Conservation (phyloP, 2,113 vertebrate genomes). For the Leuciscus idus region DNA sequence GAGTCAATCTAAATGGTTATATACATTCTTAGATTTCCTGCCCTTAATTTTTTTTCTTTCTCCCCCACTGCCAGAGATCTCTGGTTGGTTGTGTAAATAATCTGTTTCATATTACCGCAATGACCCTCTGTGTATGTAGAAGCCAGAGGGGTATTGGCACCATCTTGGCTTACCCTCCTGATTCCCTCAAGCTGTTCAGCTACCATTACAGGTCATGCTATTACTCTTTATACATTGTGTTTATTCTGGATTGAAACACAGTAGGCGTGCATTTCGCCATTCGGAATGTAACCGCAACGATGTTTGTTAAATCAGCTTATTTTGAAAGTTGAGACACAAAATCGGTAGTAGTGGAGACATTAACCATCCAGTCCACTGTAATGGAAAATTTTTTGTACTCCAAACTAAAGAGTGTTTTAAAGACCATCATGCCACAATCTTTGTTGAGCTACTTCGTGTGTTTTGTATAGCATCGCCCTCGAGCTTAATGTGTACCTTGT, state of each 20-base stretch:
- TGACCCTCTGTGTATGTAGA: slow-evolving; percentile 42
- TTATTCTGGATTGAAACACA: slow-evolving; percentile 29
- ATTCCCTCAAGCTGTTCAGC: slow-evolving; percentile 45
- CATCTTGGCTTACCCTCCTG: slow-evolving; percentile 41
- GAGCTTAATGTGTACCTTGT: slow-evolving; percentile 56
- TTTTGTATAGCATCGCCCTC: slow-evolving; percentile 53
- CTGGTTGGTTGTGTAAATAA: slow-evolving; percentile 53
- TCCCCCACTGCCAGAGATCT: slow-evolving; percentile 42
- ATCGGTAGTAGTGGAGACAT: background rate
- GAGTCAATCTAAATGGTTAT: background rate
- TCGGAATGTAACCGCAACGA: background rate
- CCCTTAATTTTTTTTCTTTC: slow-evolving; percentile 9
- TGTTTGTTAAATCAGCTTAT: background rate
- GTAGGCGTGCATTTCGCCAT: background rate
- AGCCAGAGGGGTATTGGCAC: slow-evolving; percentile 48
- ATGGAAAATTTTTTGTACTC: slow-evolving; percentile 15
- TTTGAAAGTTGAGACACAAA: background rate
- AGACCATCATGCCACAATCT: slow-evolving; percentile 38
- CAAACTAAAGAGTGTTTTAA: slow-evolving; percentile 21
- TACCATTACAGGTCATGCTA: slow-evolving; percentile 41
- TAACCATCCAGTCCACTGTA: background rate
- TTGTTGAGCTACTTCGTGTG: slow-evolving; percentile 48
- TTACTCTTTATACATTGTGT: slow-evolving; percentile 27
- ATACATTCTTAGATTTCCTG: slow-evolving; percentile 7
- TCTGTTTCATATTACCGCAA: slow-evolving; percentile 54